Percentiles rank a stretch among this genome's conserved stretches.
phyloP scores from a whole-genome alignment of 2,113 vertebrate species.

The Urocitellus parryii region DNA sequence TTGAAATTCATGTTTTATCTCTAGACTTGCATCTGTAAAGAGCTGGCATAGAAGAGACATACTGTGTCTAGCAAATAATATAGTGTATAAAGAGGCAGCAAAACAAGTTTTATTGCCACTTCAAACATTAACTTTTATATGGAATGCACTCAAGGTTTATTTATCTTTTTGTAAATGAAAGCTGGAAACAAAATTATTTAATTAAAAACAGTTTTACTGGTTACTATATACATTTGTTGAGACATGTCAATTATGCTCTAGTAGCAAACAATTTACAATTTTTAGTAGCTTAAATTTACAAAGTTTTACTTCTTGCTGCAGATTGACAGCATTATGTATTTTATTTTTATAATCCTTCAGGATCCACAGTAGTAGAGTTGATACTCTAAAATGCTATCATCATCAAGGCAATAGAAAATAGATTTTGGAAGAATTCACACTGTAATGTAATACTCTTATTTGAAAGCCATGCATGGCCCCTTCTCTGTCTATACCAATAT shows the following conservation, averaged over 20 bases:
- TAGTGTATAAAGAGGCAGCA: neutral
- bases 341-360: neutral
- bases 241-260: neutral
- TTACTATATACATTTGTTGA: neutral
- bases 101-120: slow-evolving; percentile 16
- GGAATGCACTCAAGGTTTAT: neutral
- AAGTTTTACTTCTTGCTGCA: neutral
- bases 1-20: slow-evolving; percentile 41
- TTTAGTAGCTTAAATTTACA: neutral
- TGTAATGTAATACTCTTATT: neutral
- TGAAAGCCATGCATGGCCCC: neutral
- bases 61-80: neutral
- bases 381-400: neutral
- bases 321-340: neutral
- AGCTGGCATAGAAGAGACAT: neutral
- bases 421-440: neutral
- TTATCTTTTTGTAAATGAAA: neutral
- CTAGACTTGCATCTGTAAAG: neutral
- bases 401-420: neutral
- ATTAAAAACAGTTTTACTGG: neutral
- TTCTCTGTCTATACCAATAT: neutral
- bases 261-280: neutral
- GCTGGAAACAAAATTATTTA: neutral
- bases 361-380: neutral
- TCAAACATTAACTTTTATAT: neutral